Percentiles rank a stretch among this genome's conserved stretches.
Conservation (phyloP, 2,888 invertebrate genomes). For the Nineta flava region DNA sequence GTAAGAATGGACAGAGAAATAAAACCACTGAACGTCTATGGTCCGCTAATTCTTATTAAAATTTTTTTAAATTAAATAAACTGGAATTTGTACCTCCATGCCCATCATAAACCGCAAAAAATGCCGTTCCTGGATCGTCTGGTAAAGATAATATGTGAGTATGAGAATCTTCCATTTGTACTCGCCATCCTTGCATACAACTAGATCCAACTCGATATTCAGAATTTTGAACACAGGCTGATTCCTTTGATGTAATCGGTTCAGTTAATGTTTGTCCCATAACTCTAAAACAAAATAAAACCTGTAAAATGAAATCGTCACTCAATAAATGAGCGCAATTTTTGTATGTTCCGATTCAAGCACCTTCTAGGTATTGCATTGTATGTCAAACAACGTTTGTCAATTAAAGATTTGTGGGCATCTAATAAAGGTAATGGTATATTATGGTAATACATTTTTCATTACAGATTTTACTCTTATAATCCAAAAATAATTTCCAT, state of each 20-base stretch:
- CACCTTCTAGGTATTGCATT: neutral
- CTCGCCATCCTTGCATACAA: conserved; percentile 99
- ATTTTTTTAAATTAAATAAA: neutral
- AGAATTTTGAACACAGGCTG: conserved; percentile 61
- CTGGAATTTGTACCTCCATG: conserved; percentile 53
- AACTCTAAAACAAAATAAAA: neutral
- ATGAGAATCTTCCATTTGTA: conserved; percentile 98
- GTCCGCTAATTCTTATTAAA: neutral
- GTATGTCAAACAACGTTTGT: neutral
- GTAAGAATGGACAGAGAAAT: no score
- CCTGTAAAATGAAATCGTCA: neutral
- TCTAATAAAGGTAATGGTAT: neutral
- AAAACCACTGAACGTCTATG: neutral
- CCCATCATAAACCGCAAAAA: conserved; percentile 95
- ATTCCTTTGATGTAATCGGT: conserved; percentile 83
- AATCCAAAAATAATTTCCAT: neutral
- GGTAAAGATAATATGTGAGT: conserved; percentile 86
- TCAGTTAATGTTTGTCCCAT: conserved; percentile 98
- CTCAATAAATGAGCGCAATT: neutral
- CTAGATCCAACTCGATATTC: conserved; percentile 77
- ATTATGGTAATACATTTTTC: no score
- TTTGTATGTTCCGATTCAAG: neutral
- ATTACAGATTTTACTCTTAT: no score
- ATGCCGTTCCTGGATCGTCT: conserved; percentile 84
- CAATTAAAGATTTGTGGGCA: neutral